A percentile compares a stretch with the other conserved stretches of the same genome.
These are phyloP conservation scores for Sylvietta virens DNA, from an alignment of 2,113 vertebrate species.

Conservation along the genomic window DNA sequence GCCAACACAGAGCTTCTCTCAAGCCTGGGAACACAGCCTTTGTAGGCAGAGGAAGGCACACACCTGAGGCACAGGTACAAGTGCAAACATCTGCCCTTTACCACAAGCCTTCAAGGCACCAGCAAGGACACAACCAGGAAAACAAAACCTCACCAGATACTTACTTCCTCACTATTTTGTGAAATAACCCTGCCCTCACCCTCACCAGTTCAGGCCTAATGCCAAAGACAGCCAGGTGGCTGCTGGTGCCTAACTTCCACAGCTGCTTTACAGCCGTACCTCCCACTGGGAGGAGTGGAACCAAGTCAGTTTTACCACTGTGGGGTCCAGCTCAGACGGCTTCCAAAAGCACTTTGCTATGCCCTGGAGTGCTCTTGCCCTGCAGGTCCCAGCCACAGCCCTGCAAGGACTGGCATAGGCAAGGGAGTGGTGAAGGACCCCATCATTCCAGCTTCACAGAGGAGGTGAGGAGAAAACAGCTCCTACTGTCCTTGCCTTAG, in stretches of 20 bases:
- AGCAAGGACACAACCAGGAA: neutral
- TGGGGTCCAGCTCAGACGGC: neutral
- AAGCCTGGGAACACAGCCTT: neutral
- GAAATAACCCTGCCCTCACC: neutral
- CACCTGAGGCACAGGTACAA: neutral
- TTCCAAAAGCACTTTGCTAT: neutral
- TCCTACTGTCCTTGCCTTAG: neutral
- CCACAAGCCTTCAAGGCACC: neutral
- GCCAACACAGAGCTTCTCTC: neutral
- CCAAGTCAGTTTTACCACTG: neutral
- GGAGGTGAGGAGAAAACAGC: neutral
- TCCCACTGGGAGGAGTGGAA: neutral
- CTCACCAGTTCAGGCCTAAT: neutral
- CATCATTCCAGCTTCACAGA: neutral
- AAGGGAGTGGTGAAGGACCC: neutral
- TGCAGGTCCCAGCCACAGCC: neutral
- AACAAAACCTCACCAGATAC: neutral
- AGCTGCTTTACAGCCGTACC: neutral
- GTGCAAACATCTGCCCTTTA: neutral
- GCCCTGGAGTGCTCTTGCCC: neutral
- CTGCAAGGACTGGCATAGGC: neutral
- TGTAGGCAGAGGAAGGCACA: neutral
- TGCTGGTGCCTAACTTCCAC: neutral
- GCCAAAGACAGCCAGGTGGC: neutral
- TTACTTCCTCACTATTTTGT: neutral